Conservation (phyloP, 1,140 invertebrate species). For the Lucilia cuprina region DNA sequence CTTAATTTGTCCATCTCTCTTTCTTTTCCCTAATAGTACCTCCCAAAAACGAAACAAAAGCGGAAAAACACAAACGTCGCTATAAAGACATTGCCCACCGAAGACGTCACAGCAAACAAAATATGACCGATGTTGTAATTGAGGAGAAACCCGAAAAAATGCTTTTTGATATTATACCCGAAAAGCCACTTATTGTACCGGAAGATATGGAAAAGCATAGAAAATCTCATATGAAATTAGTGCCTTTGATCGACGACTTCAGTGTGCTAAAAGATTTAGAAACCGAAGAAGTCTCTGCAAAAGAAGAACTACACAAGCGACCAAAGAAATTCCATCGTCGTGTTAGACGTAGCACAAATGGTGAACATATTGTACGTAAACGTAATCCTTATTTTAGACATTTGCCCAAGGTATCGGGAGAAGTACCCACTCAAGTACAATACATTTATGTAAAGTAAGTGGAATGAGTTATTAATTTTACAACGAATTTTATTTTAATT, state of each 20-base stretch:
- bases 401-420: background rate
- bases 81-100: conserved; percentile 30
- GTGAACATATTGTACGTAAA: conserved; percentile 25
- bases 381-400: conserved; percentile 37
- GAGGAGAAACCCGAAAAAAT: conserved; percentile 43
- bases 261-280: conserved; percentile 8
- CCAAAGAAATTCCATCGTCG: conserved; percentile 52
- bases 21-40: conserved; percentile 42
- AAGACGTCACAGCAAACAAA: background rate
- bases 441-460: conserved; percentile 37
- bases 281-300: conserved; percentile 36
- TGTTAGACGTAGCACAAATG: conserved; percentile 44
- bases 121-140: conserved; percentile 6
- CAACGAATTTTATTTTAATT: no score
- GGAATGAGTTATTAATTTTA: background rate
- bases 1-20: no score
- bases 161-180: conserved; percentile 50
- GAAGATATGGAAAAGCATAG: conserved; percentile 39
- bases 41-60: conserved; percentile 43
- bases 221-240: conserved; percentile 38
- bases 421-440: background rate
- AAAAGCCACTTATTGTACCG: conserved; percentile 45
- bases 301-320: conserved; percentile 44
- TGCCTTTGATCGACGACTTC: conserved; percentile 17
- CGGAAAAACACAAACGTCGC: conserved; percentile 20